phyloP scores from a whole-genome alignment of 2,797 vertebrate genomes.

The Protonibea diacanthus region DNA sequence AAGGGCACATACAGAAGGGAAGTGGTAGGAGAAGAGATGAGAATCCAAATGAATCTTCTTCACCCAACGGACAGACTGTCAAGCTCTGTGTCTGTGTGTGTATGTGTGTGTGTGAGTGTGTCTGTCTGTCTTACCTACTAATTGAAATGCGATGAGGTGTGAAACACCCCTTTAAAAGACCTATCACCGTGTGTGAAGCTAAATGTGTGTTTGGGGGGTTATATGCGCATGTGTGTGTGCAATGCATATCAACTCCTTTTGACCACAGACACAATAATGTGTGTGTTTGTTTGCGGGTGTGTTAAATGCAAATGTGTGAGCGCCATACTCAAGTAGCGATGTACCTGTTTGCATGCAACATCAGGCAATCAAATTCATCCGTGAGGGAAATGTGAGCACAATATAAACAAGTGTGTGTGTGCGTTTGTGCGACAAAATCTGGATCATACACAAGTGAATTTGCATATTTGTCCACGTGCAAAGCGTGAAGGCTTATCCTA shows the following conservation, averaged over 20 bases:
- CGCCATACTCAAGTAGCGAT: background rate
- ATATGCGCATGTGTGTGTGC: conserved; percentile 39
- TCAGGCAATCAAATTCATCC: conserved; percentile 28
- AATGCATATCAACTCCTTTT: conserved; percentile 63
- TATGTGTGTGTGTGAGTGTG: conserved; percentile 47
- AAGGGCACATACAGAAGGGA: conserved; percentile 74
- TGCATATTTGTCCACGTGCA: conserved; percentile 39
- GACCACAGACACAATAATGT: conserved; percentile 46
- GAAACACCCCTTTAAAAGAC: conserved; percentile 83
- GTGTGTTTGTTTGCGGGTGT: conserved; percentile 16
- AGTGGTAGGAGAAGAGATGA: conserved; percentile 77
- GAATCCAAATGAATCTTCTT: conserved; percentile 85
- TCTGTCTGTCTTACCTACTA: conserved; percentile 77
- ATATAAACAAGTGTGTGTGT: conserved; percentile 12
- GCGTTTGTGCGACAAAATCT: conserved; percentile 14
- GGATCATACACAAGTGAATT: conserved; percentile 15
- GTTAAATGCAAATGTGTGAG: conserved; percentile 40
- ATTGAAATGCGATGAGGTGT: conserved; percentile 86
- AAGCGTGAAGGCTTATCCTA: conserved; percentile 11
- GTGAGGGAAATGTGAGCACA: conserved; percentile 1
- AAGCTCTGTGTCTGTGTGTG: conserved; percentile 51
- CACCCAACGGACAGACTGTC: conserved; percentile 81
- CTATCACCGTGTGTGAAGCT: conserved; percentile 74
- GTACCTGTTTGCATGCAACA: conserved; percentile 52
- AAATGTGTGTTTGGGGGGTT: conserved; percentile 64